These are phyloP conservation scores for Synaphobranchus kaupii DNA, from an alignment of 2,797 vertebrate species.

Conservation along the genomic window DNA sequence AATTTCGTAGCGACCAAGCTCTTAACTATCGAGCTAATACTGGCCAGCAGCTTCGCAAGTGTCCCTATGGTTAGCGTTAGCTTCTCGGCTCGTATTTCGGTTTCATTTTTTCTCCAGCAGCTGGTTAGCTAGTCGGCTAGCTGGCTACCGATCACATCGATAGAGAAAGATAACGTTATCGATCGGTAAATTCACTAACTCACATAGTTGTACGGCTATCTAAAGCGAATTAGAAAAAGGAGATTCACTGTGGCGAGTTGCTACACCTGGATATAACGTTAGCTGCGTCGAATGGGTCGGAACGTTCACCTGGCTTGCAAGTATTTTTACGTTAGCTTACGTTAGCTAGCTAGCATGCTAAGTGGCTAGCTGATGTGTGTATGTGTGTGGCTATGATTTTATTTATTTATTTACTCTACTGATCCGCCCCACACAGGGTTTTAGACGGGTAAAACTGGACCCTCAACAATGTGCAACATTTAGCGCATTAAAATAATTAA, in stretches of 20 bases:
- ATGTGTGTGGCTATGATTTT: constrained; percentile 11
- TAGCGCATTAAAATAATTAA: background rate
- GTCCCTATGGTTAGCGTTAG: background rate
- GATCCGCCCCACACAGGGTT: constrained; percentile 31
- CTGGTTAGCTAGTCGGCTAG: constrained; percentile 3
- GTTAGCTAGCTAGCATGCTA: background rate
- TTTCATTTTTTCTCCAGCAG: constrained; percentile 10
- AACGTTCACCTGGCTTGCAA: background rate
- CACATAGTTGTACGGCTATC: too few relatives aligned
- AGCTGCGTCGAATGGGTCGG: background rate
- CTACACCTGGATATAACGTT: background rate
- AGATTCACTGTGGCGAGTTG: background rate
- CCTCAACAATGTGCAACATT: background rate
- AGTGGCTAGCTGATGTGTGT: background rate
- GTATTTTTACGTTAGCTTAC: constrained; percentile 7
- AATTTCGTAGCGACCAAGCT: background rate
- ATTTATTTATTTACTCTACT: constrained; percentile 29
- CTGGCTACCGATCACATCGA: background rate
- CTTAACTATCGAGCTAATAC: background rate
- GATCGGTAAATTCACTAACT: background rate
- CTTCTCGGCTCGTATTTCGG: constrained; percentile 14
- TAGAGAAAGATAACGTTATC: background rate
- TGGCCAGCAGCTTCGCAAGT: background rate
- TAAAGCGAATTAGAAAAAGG: background rate
- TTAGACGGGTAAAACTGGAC: constrained; percentile 29